Conservation (phyloP, 2,797 vertebrate species). For the Phataginus tricuspis region DNA sequence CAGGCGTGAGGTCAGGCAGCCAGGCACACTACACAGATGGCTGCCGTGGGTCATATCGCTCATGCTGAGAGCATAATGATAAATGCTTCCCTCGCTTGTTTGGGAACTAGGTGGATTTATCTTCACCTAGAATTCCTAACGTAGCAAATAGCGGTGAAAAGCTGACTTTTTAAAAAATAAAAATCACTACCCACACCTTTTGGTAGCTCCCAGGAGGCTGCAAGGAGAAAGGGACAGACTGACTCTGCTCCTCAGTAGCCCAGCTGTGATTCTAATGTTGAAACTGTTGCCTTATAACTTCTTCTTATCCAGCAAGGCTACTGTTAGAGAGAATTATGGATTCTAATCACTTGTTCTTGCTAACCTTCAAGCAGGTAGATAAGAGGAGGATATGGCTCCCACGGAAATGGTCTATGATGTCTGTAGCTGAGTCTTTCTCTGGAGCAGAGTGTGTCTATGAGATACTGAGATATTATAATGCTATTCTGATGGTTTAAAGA, state of each 20-base stretch:
- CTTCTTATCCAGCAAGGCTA: background rate
- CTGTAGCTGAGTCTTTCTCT: background rate
- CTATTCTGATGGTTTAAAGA: background rate
- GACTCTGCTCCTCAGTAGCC: background rate
- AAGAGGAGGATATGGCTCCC: background rate
- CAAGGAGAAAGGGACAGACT: background rate
- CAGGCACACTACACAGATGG: background rate
- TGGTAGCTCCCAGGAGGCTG: background rate
- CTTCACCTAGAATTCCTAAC: slow-evolving; percentile 7
- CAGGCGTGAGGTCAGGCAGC: background rate
- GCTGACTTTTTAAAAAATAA: background rate
- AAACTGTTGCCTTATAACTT: background rate
- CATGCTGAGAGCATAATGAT: background rate
- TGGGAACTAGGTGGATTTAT: background rate
- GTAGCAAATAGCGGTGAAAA: background rate
- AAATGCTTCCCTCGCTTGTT: background rate
- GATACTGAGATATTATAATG: background rate
- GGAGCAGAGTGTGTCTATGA: background rate
- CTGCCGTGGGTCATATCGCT: background rate
- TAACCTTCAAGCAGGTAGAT: background rate
- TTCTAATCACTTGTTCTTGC: background rate
- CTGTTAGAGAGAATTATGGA: background rate
- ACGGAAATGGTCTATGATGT: background rate
- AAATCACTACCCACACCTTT: background rate
- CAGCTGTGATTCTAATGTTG: background rate